Percentiles rank a stretch among this genome's conserved stretches.
These are phyloP conservation scores for Dipodomys stephensi DNA, from an alignment of 2,113 vertebrate species.

Conservation along the genomic window DNA sequence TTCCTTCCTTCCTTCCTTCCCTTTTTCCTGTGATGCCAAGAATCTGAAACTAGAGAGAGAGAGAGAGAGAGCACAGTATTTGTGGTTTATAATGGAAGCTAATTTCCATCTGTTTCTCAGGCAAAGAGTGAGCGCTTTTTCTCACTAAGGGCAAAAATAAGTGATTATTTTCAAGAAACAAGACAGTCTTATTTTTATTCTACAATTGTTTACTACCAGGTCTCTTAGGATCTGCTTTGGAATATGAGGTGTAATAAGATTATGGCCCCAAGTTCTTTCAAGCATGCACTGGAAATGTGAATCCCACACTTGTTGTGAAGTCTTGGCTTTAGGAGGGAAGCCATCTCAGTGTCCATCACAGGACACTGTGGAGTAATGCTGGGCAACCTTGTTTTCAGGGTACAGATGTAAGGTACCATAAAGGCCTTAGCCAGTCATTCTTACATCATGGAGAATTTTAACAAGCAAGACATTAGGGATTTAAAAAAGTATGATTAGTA, in stretches of 20 bases:
- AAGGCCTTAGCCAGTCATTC: too few species aligned
- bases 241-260: background rate
- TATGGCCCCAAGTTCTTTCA: background rate
- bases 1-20: too few species aligned
- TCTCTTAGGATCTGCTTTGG: background rate
- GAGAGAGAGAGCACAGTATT: slow-evolving; percentile 11
- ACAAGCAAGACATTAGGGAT: too few species aligned
- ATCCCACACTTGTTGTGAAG: background rate
- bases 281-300: background rate
- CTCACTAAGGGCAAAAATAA: slow-evolving; percentile 7
- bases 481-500: too few species aligned
- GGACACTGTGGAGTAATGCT: background rate
- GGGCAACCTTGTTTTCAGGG: background rate
- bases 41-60: background rate
- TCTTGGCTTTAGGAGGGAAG: background rate
- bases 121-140: background rate
- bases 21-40: background rate
- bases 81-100: slow-evolving; percentile 50
- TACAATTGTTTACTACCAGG: background rate
- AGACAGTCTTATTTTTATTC: slow-evolving; percentile 17
- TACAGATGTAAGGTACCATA: background rate
- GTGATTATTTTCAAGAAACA: slow-evolving; percentile 8
- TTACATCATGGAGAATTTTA: too few species aligned
- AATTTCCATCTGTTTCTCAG: background rate
- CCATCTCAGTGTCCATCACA: background rate